Evolutionary conservation across 92 coral and sea anemone species (phyloP).

Genomic region (Siderastrea radians): DNA sequence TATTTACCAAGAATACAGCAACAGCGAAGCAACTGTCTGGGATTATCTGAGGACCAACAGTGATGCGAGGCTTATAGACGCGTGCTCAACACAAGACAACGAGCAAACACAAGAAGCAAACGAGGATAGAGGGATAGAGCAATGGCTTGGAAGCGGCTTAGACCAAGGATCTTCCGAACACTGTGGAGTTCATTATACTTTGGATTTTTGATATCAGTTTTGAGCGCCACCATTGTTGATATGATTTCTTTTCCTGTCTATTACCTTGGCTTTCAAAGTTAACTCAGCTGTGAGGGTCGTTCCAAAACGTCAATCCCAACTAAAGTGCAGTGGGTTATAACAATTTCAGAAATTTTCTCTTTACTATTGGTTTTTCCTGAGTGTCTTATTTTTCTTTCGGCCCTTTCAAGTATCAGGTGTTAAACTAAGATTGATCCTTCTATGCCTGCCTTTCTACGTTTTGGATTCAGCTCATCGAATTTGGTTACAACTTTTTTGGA

Average conservation of each 20-base stretch:
- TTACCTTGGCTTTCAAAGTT: slow-evolving; percentile 2
- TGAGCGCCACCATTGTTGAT: not conserved
- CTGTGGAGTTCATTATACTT: not conserved
- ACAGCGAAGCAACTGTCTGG: not conserved
- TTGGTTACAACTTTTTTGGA: not conserved
- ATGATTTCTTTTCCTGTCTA: not conserved
- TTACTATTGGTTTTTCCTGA: not conserved
- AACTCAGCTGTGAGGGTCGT: not conserved
- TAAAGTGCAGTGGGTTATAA: not conserved
- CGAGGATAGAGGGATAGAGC: not conserved
- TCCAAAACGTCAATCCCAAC: not conserved
- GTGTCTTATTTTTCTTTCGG: not conserved
- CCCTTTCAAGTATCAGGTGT: not conserved
- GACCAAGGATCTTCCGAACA: not conserved
- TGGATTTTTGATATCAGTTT: slow-evolving; percentile 6
- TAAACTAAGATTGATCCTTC: not conserved
- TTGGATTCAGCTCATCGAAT: slow-evolving; percentile 12
- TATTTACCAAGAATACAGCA: slow-evolving; percentile 18
- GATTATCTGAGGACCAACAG: not conserved
- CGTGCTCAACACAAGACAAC: not conserved
- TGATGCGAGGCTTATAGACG: not conserved
- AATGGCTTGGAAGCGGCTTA: slow-evolving; percentile 15
- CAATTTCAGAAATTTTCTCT: not conserved
- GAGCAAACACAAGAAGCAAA: not conserved
- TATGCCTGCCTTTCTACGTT: not conserved